Evolutionary conservation across 2,113 vertebrate genomes (phyloP), one percentile per base, ranked within the genome.

Genomic region (Pelecanoides urinatrix): DNA sequence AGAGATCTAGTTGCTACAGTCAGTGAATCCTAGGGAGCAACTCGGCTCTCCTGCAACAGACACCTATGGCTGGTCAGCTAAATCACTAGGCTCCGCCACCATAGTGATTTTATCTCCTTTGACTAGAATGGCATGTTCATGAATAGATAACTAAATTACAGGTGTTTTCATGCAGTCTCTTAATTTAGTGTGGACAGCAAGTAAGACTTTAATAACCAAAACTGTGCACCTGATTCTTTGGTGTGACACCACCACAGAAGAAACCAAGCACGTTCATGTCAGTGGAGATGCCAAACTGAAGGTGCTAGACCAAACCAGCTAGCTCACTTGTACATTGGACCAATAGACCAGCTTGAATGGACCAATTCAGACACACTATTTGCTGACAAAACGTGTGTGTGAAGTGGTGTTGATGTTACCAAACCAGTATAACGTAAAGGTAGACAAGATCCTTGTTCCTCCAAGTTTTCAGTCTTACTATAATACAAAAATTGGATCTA

Each of bases 321-420:
- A 4, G 13, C 32, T 78, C 2, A 0, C 11, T 71, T 4, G 0
- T 16, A 10, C 3, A 1, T 0, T 50, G 27, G 12, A 72, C 12
- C 38, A n/a, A 44, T 0, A 5, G 50, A 79, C 13, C 30, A 63
- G 26, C 76, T 36, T 18, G 9, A 86, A 40, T 5, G 14, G 34
- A 66, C 13, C 36, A n/a, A 70, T 11, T 20, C 11, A 38, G 38
- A 59, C 2, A 26, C 10, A 16, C 8, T 13, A 32, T 18, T 29
- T 49, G 20, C 27, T 68, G 55, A 66, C 22, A 59, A 71, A 82
- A 65, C 1, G 2, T 7, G 11, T n/a, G 20, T 23, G 19, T 44
- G 63, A 74, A 67, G 42, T 29, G n/a, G 14, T 20, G 12, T 7
- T 27, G 66, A 44, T 20, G 5, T 40, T 27, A 79, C 21, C 42